phyloP scores from a whole-genome alignment of 2,888 invertebrate species.

The Calameuta idolon region DNA sequence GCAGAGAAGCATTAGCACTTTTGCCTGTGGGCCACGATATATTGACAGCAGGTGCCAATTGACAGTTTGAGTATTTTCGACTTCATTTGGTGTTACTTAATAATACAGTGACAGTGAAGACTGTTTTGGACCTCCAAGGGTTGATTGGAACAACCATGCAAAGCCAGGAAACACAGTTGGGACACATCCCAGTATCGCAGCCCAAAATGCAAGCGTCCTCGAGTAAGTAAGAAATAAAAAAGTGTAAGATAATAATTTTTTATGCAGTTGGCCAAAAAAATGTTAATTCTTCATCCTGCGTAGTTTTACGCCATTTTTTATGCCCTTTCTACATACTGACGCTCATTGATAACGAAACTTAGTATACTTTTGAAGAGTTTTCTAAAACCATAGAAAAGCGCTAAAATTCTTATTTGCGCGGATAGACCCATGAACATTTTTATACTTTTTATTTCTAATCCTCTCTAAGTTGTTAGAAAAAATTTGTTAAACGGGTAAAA shows the following conservation, averaged over 20 bases:
- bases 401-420: background rate
- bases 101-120: constrained; percentile 2
- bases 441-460: background rate
- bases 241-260: background rate
- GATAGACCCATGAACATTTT: background rate
- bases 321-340: too few species aligned
- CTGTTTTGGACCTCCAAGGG: background rate
- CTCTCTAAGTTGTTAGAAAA: background rate
- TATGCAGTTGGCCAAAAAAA: background rate
- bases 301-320: background rate
- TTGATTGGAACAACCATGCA: constrained; percentile 40
- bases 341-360: background rate
- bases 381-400: background rate
- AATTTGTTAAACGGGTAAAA: background rate
- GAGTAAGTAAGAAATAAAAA: constrained; percentile 48
- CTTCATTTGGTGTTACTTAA: constrained; percentile 5
- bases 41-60: background rate
- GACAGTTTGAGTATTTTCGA: background rate
- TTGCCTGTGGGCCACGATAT: background rate
- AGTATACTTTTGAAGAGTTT: background rate
- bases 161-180: constrained; percentile 49
- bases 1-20: constrained; percentile 12
- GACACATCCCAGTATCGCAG: constrained; percentile 44
- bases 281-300: background rate
- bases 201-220: constrained; percentile 59